Conservation (phyloP, 2,888 invertebrate genomes). For the Sesamia inferens region DNA sequence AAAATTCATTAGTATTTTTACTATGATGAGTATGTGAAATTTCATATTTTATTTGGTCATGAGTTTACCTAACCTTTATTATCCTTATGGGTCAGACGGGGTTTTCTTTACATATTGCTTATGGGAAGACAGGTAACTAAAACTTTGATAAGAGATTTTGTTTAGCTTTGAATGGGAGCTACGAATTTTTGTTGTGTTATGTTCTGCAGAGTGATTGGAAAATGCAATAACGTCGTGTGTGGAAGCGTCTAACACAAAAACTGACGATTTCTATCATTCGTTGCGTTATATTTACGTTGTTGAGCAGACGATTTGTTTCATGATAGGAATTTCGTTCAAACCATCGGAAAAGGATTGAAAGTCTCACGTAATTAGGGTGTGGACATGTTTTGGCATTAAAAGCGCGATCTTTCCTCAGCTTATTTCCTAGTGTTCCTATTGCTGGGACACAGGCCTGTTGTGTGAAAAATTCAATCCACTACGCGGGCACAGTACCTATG, state of each 20-base stretch:
- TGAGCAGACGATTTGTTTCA: neutral
- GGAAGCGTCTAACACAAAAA: neutral
- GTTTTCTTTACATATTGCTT: too few relatives aligned
- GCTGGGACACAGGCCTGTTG: neutral
- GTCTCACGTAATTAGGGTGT: neutral
- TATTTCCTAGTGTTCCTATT: neutral
- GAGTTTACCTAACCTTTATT: too few relatives aligned
- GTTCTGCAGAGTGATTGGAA: too few relatives aligned
- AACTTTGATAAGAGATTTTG: too few relatives aligned
- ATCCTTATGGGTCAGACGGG: too few relatives aligned
- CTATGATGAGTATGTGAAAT: too few relatives aligned
- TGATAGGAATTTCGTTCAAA: neutral
- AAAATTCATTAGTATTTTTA: too few relatives aligned
- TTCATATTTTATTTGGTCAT: too few relatives aligned
- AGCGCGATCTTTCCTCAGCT: neutral
- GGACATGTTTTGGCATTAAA: neutral
- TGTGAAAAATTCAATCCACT: neutral
- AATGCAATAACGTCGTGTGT: neutral
- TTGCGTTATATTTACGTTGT: neutral
- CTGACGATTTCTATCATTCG: neutral
- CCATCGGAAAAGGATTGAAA: neutral
- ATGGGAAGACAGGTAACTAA: too few relatives aligned
- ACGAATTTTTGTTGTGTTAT: too few relatives aligned
- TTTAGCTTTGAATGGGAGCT: too few relatives aligned
- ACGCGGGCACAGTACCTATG: neutral